A percentile compares a stretch with the other conserved stretches of the same genome.
Evolutionary conservation across 2,113 vertebrate species (phyloP).

Genomic region (Pterophyllum scalare): DNA sequence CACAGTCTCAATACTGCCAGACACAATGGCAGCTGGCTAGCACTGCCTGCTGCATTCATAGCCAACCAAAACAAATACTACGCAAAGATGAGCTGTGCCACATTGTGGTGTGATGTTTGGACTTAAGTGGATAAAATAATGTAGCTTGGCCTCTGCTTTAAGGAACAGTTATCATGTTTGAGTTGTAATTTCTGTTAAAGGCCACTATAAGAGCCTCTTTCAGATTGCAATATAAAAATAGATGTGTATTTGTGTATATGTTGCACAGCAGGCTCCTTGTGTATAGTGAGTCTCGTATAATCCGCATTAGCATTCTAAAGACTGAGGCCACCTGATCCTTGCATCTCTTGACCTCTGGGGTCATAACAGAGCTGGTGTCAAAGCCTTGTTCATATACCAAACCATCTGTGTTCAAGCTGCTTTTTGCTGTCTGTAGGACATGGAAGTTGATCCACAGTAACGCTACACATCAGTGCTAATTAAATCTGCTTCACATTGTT

Average conservation of each 20-base stretch:
- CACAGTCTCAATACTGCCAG: not conserved
- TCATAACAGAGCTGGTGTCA: conserved; percentile 52
- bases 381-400: conserved; percentile 51
- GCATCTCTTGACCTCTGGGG: conserved; percentile 60
- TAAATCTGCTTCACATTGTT: not conserved
- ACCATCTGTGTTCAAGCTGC: conserved; percentile 38
- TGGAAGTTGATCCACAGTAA: not conserved
- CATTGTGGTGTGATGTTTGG: not conserved
- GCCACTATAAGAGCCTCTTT: not conserved
- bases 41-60: not conserved
- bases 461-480: conserved; percentile 13
- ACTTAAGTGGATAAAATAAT: not conserved
- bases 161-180: not conserved
- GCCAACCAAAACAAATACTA: not conserved
- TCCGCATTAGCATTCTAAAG: conserved; percentile 63
- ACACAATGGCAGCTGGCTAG: not conserved
- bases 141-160: not conserved
- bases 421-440: conserved; percentile 32
- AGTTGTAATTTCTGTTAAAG: not conserved
- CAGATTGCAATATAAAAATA: not conserved
- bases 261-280: not conserved
- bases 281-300: not conserved
- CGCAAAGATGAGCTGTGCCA: not conserved
- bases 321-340: conserved; percentile 39
- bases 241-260: not conserved